Evolutionary conservation across 2,888 invertebrate genomes (phyloP), one percentile per base, ranked within the genome.

Genomic region (Thereva nobilitata): DNA sequence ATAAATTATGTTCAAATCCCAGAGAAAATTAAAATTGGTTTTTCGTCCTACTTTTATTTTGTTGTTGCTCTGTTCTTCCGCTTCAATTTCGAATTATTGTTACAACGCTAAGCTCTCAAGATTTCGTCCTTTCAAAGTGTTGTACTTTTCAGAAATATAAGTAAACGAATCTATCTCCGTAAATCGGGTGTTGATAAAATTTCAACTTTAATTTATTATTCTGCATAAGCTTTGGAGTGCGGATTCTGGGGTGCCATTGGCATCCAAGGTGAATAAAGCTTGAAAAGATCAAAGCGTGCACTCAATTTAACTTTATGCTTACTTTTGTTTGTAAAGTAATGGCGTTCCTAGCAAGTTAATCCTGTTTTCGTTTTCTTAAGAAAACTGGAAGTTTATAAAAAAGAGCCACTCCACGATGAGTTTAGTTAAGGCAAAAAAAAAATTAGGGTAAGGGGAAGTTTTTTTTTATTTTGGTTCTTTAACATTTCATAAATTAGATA

Each of bases 271-370:
- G 57, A 47, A 38, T n/a, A 68, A 70, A 59, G 66, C 68, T 65
- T 63, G 65, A 69, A 71, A 71, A 71, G 71, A 71, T 72, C 72
- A 72, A 72, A 72, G 72, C 68, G 69, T 69, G 71, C 71, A 72
- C 70, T 72, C 71, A 72, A 72, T 72, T 72, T 71, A 72, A 71
- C 71, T 72, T 72, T 71, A 67, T 68, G 67, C 68, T 70, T 68
- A 67, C 70, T 71, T 71, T 70, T 71, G 67, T 69, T 72, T 50
- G 42, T 50, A 61, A 61, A 61, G 50, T 23, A 23, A 23, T 61
- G 50, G 61, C 61, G 50, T 50, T 61, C 50, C 61, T 61, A 61
- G 38, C 61, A 61, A 50, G 45, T 61, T 61, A 50, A 50, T 61
- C 49, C 23, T 23, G 23, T 23, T 23, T 23, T 23, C 23, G 23